Evolutionary conservation across 1,140 invertebrate species (phyloP).

Genomic region (Pseudoatta argentina): DNA sequence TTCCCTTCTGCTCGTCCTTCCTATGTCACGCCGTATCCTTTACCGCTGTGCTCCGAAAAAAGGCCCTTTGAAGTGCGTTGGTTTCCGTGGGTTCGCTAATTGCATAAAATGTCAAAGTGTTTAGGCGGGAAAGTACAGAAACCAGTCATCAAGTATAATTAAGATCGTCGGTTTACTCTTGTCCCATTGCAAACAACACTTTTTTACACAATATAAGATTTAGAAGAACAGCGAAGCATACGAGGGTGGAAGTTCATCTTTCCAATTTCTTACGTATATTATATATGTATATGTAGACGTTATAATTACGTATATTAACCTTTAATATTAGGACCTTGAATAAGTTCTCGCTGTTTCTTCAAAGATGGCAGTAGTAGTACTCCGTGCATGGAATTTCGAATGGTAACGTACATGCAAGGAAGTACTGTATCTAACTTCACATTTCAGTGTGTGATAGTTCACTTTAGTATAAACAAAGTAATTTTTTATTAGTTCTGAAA

Average conservation of each 20-base stretch:
- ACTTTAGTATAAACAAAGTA: no score
- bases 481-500: no score
- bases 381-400: no score
- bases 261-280: not conserved
- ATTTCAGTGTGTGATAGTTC: no score
- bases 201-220: constrained; percentile 5
- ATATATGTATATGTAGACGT: not conserved
- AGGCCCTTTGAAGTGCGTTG: constrained; percentile 49
- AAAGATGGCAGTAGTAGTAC: no score
- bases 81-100: constrained; percentile 54
- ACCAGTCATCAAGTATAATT: constrained; percentile 47
- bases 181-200: constrained; percentile 38
- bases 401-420: no score
- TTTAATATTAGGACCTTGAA: no score
- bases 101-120: constrained; percentile 63
- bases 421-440: no score
- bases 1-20: constrained; percentile 59
- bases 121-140: constrained; percentile 27
- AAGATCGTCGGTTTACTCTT: constrained; percentile 50
- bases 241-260: not conserved
- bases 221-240: not conserved
- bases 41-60: constrained; percentile 28
- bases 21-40: constrained; percentile 24
- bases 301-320: no score
- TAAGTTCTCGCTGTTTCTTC: no score